Percentiles rank a stretch among this genome's conserved stretches.
These are phyloP conservation scores for Triops cancriformis DNA, from an alignment of 1,140 invertebrate species.

Conservation along the genomic window DNA sequence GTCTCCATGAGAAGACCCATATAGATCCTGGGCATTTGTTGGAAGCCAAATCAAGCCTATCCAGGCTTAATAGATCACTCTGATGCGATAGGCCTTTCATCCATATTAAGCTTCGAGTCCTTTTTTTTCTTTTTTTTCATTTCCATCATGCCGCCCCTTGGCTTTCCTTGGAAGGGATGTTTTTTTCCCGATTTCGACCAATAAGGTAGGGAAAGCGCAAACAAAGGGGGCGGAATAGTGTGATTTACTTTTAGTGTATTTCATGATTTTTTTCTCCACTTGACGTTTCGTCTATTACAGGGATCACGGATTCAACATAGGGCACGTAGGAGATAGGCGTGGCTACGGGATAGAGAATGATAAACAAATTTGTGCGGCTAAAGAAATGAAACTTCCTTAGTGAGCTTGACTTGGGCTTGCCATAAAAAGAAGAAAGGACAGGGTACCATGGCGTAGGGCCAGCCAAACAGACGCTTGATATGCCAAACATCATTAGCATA, in stretches of 20 bases:
- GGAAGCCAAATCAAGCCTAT: background rate
- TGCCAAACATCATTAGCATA: background rate
- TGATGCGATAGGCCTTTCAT: background rate
- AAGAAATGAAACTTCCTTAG: background rate
- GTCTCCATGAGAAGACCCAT: background rate
- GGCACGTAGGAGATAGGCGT: background rate
- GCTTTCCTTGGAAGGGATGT: background rate
- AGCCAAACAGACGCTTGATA: background rate
- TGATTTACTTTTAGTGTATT: background rate
- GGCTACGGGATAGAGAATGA: background rate
- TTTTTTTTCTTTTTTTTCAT: background rate
- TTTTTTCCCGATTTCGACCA: background rate
- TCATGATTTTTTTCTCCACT: background rate
- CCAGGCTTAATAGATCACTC: background rate
- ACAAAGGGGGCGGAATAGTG: background rate
- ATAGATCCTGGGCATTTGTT: background rate
- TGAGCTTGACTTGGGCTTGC: background rate
- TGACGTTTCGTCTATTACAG: background rate
- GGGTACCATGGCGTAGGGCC: background rate
- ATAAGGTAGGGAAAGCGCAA: background rate
- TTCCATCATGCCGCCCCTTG: background rate
- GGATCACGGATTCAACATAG: background rate
- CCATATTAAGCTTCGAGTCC: background rate
- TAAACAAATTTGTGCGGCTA: background rate
- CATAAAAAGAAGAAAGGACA: constrained; percentile 8